Percentiles rank a stretch among this genome's conserved stretches.
Conservation (phyloP, 1,140 invertebrate genomes). For the Megalopta genalis region DNA sequence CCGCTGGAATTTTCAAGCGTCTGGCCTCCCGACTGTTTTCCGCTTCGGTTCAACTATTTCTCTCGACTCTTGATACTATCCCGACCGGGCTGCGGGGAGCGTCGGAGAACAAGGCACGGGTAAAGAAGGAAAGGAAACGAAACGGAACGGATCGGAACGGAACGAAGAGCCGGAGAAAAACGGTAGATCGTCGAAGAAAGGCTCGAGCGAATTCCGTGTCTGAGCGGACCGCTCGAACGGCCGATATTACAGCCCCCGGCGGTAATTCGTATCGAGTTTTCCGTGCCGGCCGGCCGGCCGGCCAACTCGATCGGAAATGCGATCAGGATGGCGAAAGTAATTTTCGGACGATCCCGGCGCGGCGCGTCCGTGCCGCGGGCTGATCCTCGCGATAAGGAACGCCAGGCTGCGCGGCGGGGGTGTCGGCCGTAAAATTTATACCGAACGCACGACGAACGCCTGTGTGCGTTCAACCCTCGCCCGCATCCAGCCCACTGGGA, state of each 20-base stretch:
- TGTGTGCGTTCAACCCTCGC: background rate
- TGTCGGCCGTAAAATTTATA: constrained; percentile 39
- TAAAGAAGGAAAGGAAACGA: background rate
- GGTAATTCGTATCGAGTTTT: constrained; percentile 68
- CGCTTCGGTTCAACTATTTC: background rate
- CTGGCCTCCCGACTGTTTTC: background rate
- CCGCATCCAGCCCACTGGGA: background rate
- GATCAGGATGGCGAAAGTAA: constrained; percentile 63
- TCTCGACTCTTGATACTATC: background rate
- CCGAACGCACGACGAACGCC: background rate
- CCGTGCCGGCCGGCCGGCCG: constrained; percentile 32
- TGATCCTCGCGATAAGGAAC: constrained; percentile 40
- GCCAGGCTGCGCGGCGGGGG: constrained; percentile 15
- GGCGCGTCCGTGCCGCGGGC: constrained; percentile 32
- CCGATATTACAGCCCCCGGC: constrained; percentile 64
- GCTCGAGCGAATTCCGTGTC: constrained; percentile 39
- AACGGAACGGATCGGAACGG: background rate
- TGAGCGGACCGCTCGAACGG: constrained; percentile 43
- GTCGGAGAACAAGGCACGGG: background rate
- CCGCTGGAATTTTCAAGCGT: constrained; percentile 20
- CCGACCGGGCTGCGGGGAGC: background rate
- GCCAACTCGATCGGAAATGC: constrained; percentile 63
- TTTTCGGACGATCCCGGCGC: constrained; percentile 57
- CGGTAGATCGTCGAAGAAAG: constrained; percentile 30
- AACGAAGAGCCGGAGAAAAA: background rate